Base-by-base conservation (phyloP, 2,888 invertebrate species). In the Bruchidius siliquastri region DNA sequence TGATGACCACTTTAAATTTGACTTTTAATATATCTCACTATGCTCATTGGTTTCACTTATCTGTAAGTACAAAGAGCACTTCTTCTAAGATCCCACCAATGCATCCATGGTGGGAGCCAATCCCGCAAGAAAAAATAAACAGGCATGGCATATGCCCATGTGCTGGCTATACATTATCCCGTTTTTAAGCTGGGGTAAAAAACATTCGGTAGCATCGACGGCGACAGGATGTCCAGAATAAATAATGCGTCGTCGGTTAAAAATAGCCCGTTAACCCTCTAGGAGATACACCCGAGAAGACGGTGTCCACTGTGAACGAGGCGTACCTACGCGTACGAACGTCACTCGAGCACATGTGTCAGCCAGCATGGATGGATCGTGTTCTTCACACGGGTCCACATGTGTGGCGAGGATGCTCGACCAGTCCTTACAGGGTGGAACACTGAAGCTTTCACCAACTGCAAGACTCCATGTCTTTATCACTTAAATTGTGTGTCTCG, bases 391-490 rank as follows among this genome's bases (percentile, higher is more conserved):
- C 49, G 49, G 49, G 49, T 49, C 49, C 49, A 49, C 49, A 49
- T 49, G 49, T 49, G 49, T 49, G 71, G 68, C 67, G 71, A 73
- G 70, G 72, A 71, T 71, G 72, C 30, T 30, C 30, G 26, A 30
- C 70, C 67, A 68, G 20, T 70, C 26, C 68, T 20, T 32, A 66
- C 69, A 49, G 49, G 49, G 49, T 49, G 49, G 49, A 49, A 1
- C 49, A 30, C 30, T 6, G 3, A 30, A 3, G 3, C 3, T 30
- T 30, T 30, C 30, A 30, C 30, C 30, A 30, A 30, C 8, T n/a
- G n/a, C n/a, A n/a, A n/a, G n/a, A n/a, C n/a, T n/a, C n/a, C n/a
- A n/a, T n/a, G n/a, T n/a, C n/a, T n/a, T n/a, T n/a, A n/a, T n/a
- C n/a, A n/a, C n/a, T n/a, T n/a, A n/a, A n/a, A n/a, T n/a, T n/a